phyloP scores from a whole-genome alignment of 2,797 vertebrate genomes.

The Typhlichthys subterraneus region DNA sequence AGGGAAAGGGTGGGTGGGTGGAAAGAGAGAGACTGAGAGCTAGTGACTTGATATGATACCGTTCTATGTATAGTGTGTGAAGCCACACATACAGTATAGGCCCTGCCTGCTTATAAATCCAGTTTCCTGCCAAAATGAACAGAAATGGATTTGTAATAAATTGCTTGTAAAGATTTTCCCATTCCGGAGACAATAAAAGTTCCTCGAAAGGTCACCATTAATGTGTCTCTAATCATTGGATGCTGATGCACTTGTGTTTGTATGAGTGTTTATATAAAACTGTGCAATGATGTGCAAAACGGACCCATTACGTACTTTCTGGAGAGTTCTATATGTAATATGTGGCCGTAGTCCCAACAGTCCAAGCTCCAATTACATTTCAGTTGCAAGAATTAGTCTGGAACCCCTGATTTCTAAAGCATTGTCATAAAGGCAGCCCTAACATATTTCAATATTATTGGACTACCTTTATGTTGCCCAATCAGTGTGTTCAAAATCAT shows the following conservation, averaged over 20 bases:
- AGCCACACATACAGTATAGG: conserved; percentile 5
- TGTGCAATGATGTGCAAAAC: no score
- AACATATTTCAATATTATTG: no score
- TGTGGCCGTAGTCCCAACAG: no score
- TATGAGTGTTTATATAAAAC: background rate
- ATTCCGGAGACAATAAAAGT: background rate
- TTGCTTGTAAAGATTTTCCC: conserved; percentile 4
- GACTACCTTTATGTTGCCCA: no score
- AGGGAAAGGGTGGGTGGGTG: conserved; percentile 26
- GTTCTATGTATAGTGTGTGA: conserved; percentile 5
- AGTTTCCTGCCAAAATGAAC: background rate
- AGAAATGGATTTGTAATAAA: background rate
- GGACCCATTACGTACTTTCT: no score
- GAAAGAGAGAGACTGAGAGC: conserved; percentile 12
- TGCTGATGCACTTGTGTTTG: no score
- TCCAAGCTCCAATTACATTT: no score
- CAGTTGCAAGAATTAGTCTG: no score
- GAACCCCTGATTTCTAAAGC: no score
- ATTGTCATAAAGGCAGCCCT: no score
- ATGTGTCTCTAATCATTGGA: background rate
- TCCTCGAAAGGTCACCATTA: background rate
- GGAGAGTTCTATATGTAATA: background rate
- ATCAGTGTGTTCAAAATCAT: no score
- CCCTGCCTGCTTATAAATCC: conserved; percentile 19
- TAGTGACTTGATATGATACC: background rate